phyloP scores from a whole-genome alignment of 2,888 invertebrate species.

The Tuta absoluta region DNA sequence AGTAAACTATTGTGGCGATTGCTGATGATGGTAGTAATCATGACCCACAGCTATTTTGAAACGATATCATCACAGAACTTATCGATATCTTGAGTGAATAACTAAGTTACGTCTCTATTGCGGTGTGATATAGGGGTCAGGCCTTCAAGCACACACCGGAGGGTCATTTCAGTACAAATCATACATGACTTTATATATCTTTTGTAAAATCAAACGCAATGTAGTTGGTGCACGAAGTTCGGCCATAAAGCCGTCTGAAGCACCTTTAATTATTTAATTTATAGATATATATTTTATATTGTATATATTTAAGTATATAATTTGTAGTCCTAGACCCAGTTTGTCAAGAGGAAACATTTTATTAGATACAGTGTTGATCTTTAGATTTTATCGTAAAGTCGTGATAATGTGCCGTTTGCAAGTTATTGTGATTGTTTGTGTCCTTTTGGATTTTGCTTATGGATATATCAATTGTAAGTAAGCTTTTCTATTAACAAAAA shows the following conservation, averaged over 20 bases:
- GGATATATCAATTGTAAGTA: constrained; percentile 73
- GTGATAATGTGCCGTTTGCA: constrained; percentile 60
- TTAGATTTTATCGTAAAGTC: constrained; percentile 41
- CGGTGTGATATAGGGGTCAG: constrained; percentile 70
- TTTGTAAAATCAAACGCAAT: constrained; percentile 62
- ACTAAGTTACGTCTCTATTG: constrained; percentile 48
- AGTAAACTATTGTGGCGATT: too few relatives aligned
- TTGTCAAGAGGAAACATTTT: constrained; percentile 43
- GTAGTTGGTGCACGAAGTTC: constrained; percentile 62
- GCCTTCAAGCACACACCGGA: constrained; percentile 68
- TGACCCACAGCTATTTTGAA: background rate
- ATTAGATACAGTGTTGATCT: constrained; percentile 35
- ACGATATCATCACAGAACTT: background rate
- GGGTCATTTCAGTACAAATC: constrained; percentile 70
- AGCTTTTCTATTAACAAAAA: background rate
- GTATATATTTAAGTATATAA: constrained; percentile 35
- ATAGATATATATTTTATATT: constrained; percentile 31
- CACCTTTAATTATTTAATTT: constrained; percentile 31
- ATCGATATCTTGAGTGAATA: constrained; percentile 27
- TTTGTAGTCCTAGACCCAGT: constrained; percentile 50
- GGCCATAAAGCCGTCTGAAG: constrained; percentile 42
- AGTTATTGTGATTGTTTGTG: constrained; percentile 45
- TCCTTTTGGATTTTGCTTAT: constrained; percentile 52
- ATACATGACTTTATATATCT: constrained; percentile 74
- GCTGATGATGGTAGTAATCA: too few relatives aligned